Percentiles rank a stretch among this genome's conserved stretches.
Conservation (phyloP, 2,113 vertebrate species). For the Triplophysa rosa region DNA sequence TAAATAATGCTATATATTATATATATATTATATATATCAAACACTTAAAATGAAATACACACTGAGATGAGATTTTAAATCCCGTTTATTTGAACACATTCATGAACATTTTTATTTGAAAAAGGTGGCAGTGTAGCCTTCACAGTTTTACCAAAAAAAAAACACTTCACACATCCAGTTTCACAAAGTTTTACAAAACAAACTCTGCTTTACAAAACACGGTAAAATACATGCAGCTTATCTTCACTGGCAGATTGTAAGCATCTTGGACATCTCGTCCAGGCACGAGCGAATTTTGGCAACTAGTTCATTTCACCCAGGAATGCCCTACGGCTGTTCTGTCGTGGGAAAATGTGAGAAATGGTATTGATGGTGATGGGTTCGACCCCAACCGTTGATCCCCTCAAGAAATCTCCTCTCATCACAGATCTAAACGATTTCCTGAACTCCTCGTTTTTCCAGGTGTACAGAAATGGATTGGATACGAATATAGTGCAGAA, state of each 20-base stretch:
- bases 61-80: neutral
- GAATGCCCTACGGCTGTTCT: conserved; percentile 57
- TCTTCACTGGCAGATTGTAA: conserved; percentile 7
- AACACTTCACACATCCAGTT: conserved; percentile 17
- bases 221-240: conserved; percentile 20
- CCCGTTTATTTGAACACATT: conserved; percentile 31
- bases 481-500: conserved; percentile 82
- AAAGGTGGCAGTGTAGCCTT: conserved; percentile 27
- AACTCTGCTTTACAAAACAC: conserved; percentile 27
- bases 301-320: conserved; percentile 48
- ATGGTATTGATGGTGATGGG: conserved; percentile 54
- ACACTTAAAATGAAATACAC: too few relatives aligned
- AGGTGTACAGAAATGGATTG: conserved; percentile 86
- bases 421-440: conserved; percentile 79
- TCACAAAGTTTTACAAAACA: conserved; percentile 22
- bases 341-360: conserved; percentile 55
- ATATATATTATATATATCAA: too few relatives aligned
- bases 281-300: neutral
- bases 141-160: conserved; percentile 37
- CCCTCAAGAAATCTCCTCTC: conserved; percentile 62
- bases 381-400: conserved; percentile 51
- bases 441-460: conserved; percentile 87
- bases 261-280: conserved; percentile 7
- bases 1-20: too few relatives aligned
- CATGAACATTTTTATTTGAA: conserved; percentile 38